These are phyloP conservation scores for Aplodontia rufa DNA, from an alignment of 2,113 vertebrate species.

Conservation along the genomic window DNA sequence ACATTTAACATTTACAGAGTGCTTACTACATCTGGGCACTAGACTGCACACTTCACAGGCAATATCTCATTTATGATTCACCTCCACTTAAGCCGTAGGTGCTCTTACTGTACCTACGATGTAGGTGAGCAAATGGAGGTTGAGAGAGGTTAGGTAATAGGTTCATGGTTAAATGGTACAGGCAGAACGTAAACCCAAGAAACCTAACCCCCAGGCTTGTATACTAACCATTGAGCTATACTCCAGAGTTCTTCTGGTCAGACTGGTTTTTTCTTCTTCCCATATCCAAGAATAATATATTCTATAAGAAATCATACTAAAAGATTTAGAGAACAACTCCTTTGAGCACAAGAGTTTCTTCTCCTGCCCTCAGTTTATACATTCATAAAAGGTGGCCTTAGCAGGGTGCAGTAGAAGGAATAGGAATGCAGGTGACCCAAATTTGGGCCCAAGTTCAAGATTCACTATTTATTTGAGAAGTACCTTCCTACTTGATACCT, in stretches of 20 bases:
- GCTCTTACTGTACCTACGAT: neutral
- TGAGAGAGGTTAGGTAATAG: neutral
- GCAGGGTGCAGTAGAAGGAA: neutral
- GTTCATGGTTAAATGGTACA: neutral
- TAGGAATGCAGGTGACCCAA: neutral
- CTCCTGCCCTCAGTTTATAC: neutral
- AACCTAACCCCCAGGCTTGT: neutral
- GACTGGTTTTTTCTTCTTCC: neutral
- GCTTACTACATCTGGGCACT: neutral
- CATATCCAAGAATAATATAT: neutral
- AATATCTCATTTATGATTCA: neutral
- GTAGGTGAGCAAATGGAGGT: neutral
- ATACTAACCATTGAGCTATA: neutral
- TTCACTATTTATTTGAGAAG: neutral
- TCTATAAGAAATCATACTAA: slow-evolving; percentile 14
- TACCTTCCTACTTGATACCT: neutral
- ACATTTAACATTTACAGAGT: neutral
- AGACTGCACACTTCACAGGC: neutral
- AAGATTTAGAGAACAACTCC: neutral
- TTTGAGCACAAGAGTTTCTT: neutral
- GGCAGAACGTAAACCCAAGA: neutral
- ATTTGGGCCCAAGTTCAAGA: neutral
- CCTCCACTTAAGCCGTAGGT: neutral
- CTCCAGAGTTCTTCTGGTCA: neutral
- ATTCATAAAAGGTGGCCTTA: neutral